Percentiles rank a stretch among this genome's conserved stretches.
phyloP scores from a whole-genome alignment of 2,113 vertebrate genomes.

The Pseudopipra pipra region DNA sequence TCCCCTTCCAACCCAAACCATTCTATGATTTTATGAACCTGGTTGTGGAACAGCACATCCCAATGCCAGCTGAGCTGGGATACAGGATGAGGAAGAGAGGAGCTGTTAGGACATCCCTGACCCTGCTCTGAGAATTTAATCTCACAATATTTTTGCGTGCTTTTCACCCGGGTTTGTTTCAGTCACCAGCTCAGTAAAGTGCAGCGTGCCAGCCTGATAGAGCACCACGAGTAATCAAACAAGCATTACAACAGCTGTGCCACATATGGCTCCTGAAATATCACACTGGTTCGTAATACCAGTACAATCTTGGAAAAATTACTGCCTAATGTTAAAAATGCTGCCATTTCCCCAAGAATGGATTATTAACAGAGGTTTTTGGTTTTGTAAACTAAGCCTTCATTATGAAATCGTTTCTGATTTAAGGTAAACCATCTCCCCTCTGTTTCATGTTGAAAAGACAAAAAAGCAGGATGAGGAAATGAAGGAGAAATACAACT shows the following conservation, averaged over 20 bases:
- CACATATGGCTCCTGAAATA: not conserved
- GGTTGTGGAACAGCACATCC: not conserved
- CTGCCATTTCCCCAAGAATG: not conserved
- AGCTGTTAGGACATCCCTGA: not conserved
- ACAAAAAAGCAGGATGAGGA: not conserved
- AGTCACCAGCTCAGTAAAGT: not conserved
- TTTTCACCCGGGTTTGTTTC: not conserved
- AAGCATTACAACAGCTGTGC: not conserved
- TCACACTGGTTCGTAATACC: not conserved
- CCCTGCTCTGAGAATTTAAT: no score
- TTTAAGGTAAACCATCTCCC: not conserved
- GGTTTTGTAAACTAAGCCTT: not conserved
- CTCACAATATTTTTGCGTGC: not conserved
- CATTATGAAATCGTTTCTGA: not conserved
- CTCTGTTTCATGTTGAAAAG: not conserved
- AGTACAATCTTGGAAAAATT: not conserved
- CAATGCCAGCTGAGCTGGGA: not conserved
- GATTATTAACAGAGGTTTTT: not conserved
- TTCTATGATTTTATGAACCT: not conserved
- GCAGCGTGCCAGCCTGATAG: fast-evolving
- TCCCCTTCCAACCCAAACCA: not conserved
- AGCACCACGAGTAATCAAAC: not conserved
- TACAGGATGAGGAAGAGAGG: not conserved
- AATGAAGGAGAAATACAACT: not conserved
- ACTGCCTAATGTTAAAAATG: not conserved